Percentiles rank a stretch among this genome's conserved stretches.
These are phyloP conservation scores for Dorcus hopei DNA, from an alignment of 2,888 invertebrate genomes.

Conservation along the genomic window DNA sequence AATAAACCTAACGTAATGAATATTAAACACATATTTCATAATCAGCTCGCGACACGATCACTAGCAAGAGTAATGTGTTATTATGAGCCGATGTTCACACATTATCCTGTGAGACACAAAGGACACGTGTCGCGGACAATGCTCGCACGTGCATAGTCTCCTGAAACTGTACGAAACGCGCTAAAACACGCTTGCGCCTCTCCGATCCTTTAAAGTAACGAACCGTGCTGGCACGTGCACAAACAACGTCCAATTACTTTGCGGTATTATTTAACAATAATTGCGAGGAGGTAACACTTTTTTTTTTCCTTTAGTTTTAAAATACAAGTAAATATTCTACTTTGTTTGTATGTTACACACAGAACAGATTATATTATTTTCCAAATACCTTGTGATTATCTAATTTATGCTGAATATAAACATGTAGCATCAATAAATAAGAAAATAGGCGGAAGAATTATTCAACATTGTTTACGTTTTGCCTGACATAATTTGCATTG, in stretches of 20 bases:
- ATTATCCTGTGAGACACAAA: conserved; percentile 29
- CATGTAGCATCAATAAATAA: no score
- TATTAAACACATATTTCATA: conserved; percentile 39
- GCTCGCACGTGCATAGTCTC: conserved; percentile 33
- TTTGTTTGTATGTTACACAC: no score
- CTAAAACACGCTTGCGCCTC: conserved; percentile 35
- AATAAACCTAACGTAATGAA: conserved; percentile 30
- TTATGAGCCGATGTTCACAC: conserved; percentile 35
- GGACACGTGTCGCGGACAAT: conserved; percentile 29
- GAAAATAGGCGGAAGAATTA: no score
- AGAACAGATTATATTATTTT: no score
- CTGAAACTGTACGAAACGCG: conserved; percentile 33
- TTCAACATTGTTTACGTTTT: no score
- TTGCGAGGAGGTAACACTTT: conserved; percentile 29
- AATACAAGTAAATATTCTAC: not conserved
- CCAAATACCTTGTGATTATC: no score
- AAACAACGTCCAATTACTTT: conserved; percentile 48
- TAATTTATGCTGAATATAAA: no score
- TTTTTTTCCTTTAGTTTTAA: not conserved
- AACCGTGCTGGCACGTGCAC: conserved; percentile 44
- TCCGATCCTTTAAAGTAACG: conserved; percentile 42
- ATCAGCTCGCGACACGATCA: conserved; percentile 26
- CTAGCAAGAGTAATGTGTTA: conserved; percentile 31
- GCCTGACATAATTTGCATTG: no score
- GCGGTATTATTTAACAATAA: conserved; percentile 47